These are phyloP conservation scores for Heptranchias perlo DNA, from an alignment of 2,113 vertebrate genomes.

Conservation along the genomic window DNA sequence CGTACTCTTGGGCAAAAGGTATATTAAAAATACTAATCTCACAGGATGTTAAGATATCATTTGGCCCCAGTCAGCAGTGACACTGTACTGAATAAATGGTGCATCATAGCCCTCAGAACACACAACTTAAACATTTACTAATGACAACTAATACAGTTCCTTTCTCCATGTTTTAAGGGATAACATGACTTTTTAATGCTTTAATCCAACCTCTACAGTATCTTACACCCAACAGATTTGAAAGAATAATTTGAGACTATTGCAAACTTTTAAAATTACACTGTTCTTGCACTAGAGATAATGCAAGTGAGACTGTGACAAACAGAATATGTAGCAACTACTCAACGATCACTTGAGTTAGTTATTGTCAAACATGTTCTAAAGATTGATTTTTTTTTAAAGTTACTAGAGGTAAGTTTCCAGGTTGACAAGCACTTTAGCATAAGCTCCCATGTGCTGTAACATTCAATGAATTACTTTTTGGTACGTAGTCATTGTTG, in stretches of 20 bases:
- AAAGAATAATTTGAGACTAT: background rate
- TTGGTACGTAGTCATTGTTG: background rate
- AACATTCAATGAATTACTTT: background rate
- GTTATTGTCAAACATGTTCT: background rate
- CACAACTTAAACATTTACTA: background rate
- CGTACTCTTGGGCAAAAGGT: background rate
- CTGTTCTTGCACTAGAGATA: background rate
- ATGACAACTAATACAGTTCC: background rate
- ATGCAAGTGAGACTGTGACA: background rate
- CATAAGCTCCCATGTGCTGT: background rate
- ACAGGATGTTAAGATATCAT: background rate
- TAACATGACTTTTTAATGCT: background rate
- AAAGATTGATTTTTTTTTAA: background rate
- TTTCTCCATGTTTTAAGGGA: background rate
- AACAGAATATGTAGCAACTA: background rate
- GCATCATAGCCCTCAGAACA: background rate
- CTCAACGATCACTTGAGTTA: background rate
- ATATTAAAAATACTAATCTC: background rate
- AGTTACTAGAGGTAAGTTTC: background rate
- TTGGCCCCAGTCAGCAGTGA: background rate
- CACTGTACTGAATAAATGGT: background rate
- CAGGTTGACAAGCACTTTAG: no score
- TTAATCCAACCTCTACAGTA: background rate
- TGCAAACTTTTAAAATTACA: background rate
- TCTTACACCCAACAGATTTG: background rate